Percentiles rank a stretch among this genome's conserved stretches.
Conservation (phyloP, 2,888 invertebrate species). For the Endotricha flammealis region DNA sequence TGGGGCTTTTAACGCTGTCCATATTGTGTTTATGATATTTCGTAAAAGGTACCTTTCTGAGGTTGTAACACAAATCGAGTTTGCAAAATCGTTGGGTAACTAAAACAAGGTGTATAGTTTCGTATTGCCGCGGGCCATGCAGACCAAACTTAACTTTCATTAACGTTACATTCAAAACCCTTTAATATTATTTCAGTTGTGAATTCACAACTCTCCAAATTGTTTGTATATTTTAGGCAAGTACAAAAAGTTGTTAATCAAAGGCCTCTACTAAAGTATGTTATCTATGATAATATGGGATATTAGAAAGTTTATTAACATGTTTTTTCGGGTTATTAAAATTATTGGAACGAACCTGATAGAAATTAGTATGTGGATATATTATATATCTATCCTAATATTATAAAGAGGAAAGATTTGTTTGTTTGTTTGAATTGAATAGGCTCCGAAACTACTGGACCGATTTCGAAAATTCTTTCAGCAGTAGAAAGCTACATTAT, state of each 20-base stretch:
- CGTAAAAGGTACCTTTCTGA: conserved; percentile 43
- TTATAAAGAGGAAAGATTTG: too few species aligned
- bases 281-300: neutral
- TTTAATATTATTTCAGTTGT: conserved; percentile 33
- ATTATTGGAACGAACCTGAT: too few species aligned
- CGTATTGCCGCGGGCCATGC: conserved; percentile 46
- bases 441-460: too few species aligned
- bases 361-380: too few species aligned
- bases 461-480: too few species aligned
- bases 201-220: conserved; percentile 23
- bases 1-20: conserved; percentile 29
- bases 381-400: too few species aligned
- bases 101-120: conserved; percentile 57
- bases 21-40: conserved; percentile 34
- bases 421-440: too few species aligned
- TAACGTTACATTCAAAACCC: conserved; percentile 41
- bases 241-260: conserved; percentile 12
- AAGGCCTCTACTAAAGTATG: conserved; percentile 5
- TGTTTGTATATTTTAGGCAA: conserved; percentile 18
- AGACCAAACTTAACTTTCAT: conserved; percentile 40
- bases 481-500: too few species aligned
- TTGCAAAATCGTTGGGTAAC: conserved; percentile 54
- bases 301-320: neutral
- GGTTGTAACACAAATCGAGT: conserved; percentile 59
- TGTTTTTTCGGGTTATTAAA: too few species aligned